These are phyloP conservation scores for Cyphomyrus discorhynchus DNA, from an alignment of 2,113 vertebrate genomes.

Conservation along the genomic window DNA sequence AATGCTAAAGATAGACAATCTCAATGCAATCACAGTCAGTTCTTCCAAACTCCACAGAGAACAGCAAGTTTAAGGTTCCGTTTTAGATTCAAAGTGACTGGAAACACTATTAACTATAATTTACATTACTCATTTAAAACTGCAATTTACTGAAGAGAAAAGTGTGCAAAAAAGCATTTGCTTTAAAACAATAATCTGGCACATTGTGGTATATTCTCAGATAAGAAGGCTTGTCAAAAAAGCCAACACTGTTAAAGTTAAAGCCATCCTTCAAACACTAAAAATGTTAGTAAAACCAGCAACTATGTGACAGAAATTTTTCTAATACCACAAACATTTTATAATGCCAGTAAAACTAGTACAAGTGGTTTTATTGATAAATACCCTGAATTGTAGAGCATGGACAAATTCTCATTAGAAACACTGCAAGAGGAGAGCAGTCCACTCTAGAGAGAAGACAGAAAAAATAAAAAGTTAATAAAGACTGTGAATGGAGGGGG, in stretches of 20 bases:
- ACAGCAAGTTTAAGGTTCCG: not conserved
- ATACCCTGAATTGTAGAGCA: conserved; percentile 78
- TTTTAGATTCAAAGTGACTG: not conserved
- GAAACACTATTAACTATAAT: not conserved
- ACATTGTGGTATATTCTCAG: not conserved
- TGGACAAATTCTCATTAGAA: conserved; percentile 91
- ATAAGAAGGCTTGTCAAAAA: not conserved
- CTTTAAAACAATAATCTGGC: not conserved
- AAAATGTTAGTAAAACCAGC: not conserved
- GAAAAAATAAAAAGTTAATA: not conserved
- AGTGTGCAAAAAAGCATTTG: not conserved
- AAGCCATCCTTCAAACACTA: not conserved
- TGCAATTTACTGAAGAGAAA: not conserved
- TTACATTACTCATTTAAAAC: not conserved
- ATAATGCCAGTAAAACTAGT: not conserved
- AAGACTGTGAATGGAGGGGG: not conserved
- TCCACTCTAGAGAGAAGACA: conserved; percentile 58
- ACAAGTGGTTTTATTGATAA: not conserved
- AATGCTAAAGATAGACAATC: not conserved
- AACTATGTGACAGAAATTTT: not conserved
- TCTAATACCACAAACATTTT: not conserved
- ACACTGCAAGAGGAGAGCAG: conserved; percentile 84
- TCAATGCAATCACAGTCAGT: not conserved
- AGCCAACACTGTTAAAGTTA: not conserved
- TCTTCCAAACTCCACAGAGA: not conserved